A percentile compares a stretch with the other conserved stretches of the same genome.
Evolutionary conservation across 1,140 invertebrate species (phyloP).

Genomic region (Drosophila busckii): DNA sequence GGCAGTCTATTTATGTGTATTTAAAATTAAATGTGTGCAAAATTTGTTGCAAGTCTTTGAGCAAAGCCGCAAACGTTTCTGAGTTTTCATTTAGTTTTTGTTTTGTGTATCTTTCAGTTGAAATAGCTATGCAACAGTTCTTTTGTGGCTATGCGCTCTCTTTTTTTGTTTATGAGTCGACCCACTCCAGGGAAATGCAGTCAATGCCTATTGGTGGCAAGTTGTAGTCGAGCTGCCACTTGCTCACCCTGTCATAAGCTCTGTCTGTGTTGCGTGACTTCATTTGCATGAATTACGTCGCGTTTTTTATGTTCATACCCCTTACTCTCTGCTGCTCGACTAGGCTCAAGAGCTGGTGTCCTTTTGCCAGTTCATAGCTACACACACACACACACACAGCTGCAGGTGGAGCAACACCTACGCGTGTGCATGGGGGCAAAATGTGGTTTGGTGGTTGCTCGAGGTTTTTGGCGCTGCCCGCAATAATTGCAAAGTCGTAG

Average conservation of each 20-base stretch:
- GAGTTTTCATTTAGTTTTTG: no score
- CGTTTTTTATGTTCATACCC: no score
- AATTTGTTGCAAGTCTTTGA: no score
- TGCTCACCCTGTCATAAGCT: constrained; percentile 8
- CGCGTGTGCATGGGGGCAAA: constrained; percentile 21
- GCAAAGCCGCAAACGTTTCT: no score
- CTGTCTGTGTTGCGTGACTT: constrained; percentile 72
- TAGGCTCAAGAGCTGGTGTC: constrained; percentile 41
- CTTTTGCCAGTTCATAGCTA: constrained; percentile 32
- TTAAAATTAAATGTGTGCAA: no score
- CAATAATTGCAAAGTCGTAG: constrained; percentile 55
- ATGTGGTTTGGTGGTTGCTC: constrained; percentile 38
- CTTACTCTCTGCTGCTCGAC: constrained; percentile 5
- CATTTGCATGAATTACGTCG: constrained; percentile 76
- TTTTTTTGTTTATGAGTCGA: no score
- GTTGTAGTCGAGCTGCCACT: background rate
- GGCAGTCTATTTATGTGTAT: no score
- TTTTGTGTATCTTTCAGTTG: no score
- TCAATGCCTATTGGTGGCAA: constrained; percentile 54
- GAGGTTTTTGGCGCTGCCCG: constrained; percentile 37
- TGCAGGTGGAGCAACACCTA: constrained; percentile 27
- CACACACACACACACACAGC: constrained; percentile 3
- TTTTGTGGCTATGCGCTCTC: no score
- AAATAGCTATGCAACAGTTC: no score
- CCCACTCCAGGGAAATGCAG: no score